phyloP scores from a whole-genome alignment of 2,113 vertebrate genomes.

The Sceloporus tristichus region DNA sequence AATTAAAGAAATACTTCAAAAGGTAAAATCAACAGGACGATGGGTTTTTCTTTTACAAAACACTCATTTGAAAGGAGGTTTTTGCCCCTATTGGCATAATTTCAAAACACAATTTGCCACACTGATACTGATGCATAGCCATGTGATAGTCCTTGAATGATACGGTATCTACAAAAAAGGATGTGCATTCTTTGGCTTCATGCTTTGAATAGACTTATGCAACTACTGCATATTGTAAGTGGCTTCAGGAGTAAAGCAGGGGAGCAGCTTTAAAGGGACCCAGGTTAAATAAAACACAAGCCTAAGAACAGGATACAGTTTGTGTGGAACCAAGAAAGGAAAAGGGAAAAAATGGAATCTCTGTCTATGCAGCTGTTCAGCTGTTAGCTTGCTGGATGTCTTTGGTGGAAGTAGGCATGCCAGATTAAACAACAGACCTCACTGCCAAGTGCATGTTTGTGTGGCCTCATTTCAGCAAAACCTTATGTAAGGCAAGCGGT shows the following conservation, averaged over 20 bases:
- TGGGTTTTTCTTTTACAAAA: conserved; percentile 54
- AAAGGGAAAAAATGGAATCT: background rate
- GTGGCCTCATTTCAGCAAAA: conserved; percentile 33
- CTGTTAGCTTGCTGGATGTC: conserved; percentile 34
- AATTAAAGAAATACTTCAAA: conserved; percentile 55
- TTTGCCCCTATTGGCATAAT: conserved; percentile 72
- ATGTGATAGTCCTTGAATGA: conserved; percentile 76
- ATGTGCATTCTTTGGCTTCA: conserved; percentile 10
- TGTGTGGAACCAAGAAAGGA: background rate
- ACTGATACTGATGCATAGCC: conserved; percentile 66
- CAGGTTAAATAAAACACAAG: conserved; percentile 29
- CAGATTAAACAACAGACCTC: conserved; percentile 3
- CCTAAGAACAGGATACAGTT: conserved; percentile 1
- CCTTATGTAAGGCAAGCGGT: rapidly evolving
- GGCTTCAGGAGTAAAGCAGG: background rate
- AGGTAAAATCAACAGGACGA: conserved; percentile 53
- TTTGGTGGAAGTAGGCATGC: conserved; percentile 14
- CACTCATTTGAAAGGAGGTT: conserved; percentile 50
- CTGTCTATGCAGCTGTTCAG: conserved; percentile 33
- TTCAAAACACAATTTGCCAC: conserved; percentile 57
- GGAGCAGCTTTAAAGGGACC: conserved; percentile 27
- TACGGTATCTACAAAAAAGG: conserved; percentile 71
- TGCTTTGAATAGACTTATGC: conserved; percentile 46
- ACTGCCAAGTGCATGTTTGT: conserved; percentile 23
- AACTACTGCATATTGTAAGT: conserved; percentile 33